Conservation (phyloP, 2,888 invertebrate genomes). For the Oscheius onirici region DNA sequence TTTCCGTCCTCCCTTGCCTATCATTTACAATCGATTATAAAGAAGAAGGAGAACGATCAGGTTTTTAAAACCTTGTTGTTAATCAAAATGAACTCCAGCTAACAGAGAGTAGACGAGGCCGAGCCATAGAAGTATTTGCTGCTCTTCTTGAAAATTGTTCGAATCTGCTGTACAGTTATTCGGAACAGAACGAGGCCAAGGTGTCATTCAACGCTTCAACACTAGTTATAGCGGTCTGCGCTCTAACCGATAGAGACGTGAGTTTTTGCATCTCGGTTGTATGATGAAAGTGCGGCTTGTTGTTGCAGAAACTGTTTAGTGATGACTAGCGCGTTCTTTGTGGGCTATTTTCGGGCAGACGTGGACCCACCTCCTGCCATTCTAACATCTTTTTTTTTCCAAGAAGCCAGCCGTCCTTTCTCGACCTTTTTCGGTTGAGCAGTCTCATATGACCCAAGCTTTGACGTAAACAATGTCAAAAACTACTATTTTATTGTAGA, state of each 20-base stretch:
- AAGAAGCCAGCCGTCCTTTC: too few relatives aligned
- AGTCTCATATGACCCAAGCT: too few relatives aligned
- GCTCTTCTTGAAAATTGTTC: not conserved
- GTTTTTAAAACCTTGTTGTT: not conserved
- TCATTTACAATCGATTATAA: not conserved
- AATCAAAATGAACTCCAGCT: too few relatives aligned
- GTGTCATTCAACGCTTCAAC: conserved; percentile 10
- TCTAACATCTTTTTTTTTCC: not conserved
- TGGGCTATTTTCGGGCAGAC: too few relatives aligned
- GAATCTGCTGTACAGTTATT: not conserved
- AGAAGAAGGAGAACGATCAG: conserved; percentile 1
- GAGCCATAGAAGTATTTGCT: not conserved
- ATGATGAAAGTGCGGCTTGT: not conserved
- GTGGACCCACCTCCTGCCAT: too few relatives aligned
- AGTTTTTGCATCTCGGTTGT: not conserved
- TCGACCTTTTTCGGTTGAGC: too few relatives aligned
- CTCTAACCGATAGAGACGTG: conserved; percentile 20
- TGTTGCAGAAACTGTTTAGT: too few relatives aligned
- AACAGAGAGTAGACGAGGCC: not conserved
- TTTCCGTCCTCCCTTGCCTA: conserved; percentile 2
- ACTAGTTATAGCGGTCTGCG: not conserved
- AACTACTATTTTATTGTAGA: too few relatives aligned
- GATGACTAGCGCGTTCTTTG: too few relatives aligned
- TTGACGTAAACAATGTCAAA: too few relatives aligned
- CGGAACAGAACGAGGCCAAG: conserved; percentile 16